Conservation (phyloP, 2,113 vertebrate genomes). For the Panurus biarmicus region DNA sequence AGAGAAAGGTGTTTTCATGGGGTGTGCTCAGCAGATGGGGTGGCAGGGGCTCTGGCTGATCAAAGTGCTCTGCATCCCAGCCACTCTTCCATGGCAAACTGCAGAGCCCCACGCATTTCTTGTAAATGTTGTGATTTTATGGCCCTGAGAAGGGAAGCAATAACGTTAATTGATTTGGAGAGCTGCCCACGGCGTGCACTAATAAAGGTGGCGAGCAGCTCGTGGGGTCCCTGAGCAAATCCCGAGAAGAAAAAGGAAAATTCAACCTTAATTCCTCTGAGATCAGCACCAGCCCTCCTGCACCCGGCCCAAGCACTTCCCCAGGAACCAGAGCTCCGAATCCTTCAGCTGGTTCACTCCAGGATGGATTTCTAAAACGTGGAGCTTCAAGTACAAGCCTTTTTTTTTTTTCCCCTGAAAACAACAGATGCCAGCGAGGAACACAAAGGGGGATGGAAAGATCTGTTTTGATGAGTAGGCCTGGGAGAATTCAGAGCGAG, state of each 20-base stretch:
- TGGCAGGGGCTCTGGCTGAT: not conserved
- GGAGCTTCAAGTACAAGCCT: not conserved
- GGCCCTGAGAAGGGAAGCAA: slow-evolving; percentile 23
- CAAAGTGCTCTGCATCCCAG: not conserved
- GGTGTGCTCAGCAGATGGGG: not conserved
- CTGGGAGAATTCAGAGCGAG: not conserved
- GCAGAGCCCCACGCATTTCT: not conserved
- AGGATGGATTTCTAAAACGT: not conserved
- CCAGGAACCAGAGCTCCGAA: not conserved
- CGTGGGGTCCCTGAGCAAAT: not conserved
- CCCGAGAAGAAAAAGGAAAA: not conserved
- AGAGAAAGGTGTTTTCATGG: not conserved
- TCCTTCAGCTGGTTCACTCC: not conserved
- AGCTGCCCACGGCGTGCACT: not conserved
- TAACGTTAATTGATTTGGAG: slow-evolving; percentile 32
- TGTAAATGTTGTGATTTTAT: not conserved
- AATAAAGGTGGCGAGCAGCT: not conserved
- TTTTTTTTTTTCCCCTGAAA: not conserved
- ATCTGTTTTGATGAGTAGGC: not conserved
- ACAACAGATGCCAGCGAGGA: not conserved
- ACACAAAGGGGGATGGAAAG: not conserved
- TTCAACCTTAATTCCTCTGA: not conserved
- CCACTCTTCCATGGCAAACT: not conserved
- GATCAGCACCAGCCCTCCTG: not conserved
- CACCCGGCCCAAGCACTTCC: not conserved